Evolutionary conservation across 37 sponge, comb jelly and placozoan genomes (phyloP).

Genomic region (Tethya wilhelma): DNA sequence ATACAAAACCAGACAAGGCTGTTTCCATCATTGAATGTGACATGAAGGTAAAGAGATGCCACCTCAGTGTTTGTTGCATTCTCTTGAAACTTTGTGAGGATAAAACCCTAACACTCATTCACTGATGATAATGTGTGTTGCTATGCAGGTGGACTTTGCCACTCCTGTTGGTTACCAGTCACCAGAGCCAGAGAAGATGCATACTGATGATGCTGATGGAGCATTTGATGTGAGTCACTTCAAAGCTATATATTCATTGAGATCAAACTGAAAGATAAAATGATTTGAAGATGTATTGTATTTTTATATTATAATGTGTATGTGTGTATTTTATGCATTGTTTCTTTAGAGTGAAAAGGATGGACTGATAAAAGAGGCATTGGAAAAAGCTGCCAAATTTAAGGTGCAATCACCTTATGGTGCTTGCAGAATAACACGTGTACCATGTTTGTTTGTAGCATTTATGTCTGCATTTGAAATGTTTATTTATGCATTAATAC

Average conservation of each 20-base stretch:
- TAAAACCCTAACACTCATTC: too few relatives aligned
- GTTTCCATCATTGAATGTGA: slow-evolving; percentile 99
- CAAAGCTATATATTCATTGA: too few relatives aligned
- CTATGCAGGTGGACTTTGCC: slow-evolving; percentile 92
- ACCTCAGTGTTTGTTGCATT: too few relatives aligned
- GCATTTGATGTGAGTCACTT: too few relatives aligned
- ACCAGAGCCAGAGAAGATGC: slow-evolving; percentile 69
- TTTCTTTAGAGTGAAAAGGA: slow-evolving; percentile 22
- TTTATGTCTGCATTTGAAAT: too few relatives aligned
- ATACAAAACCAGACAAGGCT: slow-evolving; percentile 77
- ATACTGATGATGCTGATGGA: too few relatives aligned
- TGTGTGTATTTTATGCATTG: not conserved
- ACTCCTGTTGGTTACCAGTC: slow-evolving; percentile 87
- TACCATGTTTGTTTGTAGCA: too few relatives aligned
- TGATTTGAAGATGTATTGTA: not conserved
- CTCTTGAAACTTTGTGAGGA: too few relatives aligned
- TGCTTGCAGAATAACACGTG: too few relatives aligned
- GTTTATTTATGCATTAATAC: not conserved
- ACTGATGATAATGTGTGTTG: not conserved
- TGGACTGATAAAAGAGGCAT: slow-evolving; percentile 8
- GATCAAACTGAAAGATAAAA: slow-evolving; percentile 19
- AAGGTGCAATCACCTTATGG: too few relatives aligned
- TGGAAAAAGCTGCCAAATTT: slow-evolving; percentile 11
- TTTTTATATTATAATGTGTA: not conserved
- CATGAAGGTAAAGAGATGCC: slow-evolving; percentile 90